Evolutionary conservation across 2,797 vertebrate genomes (phyloP), one percentile per base, ranked within the genome.

Genomic region (Hippocampus kuda): DNA sequence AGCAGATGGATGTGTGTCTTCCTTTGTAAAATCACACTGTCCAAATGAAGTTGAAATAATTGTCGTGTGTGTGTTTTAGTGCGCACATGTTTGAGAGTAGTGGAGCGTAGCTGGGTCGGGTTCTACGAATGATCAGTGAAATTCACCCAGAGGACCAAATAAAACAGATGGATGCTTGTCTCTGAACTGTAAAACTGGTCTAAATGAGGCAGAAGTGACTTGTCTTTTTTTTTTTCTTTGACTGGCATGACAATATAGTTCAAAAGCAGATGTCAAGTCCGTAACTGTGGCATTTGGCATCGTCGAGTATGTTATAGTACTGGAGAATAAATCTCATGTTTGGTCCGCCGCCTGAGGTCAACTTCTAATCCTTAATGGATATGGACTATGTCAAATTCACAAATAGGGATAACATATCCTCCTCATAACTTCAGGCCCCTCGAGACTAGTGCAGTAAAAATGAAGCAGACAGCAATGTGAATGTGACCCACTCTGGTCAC

Each of bases 271-370:
- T 64, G 53, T 67, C 67, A 72, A 75, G 70, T 68, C 67, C 3
- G 65, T 70, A 76, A 77, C 72, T 7, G 53, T 72, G 48, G 62
- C 44, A 71, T 72, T 73, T 9, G 1, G 61, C 56, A 51, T 74
- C 76, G 73, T 56, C 7, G 18, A 67, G 72, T 61, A 34, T 61
- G 3, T 38, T 38, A 70, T 2, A 69, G 67, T 70, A 76, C 70
- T 73, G 72, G 79, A 68, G 66, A 62, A 71, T 63, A 70, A 78
- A 72, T 65, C 46, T 72, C 77, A 46, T 85, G 85, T 83, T 83
- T 87, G 86, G 80, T 80, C 76, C 72, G 71, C 72, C 75, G 83
- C 81, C 87, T 84, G 79, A 83, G 79, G 85, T 88, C 85, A 83
- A 68, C 76, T 70, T 87, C 75, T 83, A 83, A 86, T 89, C 79